Evolutionary conservation across 2,797 vertebrate species (phyloP), one percentile per base, ranked within the genome.

Genomic region (Odontamblyopus rebecca): DNA sequence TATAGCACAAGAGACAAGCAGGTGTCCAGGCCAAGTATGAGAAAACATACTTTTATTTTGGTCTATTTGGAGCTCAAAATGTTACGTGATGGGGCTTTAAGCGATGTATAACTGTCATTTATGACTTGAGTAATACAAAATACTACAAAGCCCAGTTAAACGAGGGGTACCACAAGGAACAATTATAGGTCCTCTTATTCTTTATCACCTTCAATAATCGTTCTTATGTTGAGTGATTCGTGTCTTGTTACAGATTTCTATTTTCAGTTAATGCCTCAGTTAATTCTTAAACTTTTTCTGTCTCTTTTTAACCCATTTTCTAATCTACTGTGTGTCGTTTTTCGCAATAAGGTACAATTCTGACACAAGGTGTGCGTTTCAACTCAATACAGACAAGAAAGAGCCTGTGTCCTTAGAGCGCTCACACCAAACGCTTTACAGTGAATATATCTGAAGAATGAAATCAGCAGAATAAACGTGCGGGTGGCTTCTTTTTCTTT

Each of bases 341-440:
- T 62, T 23, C 12, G 35, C 32, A 41, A 41, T 63, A 38, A 63
- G 61, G 32, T 41, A 41, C 32, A 38, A n/a, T 9, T 65, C 63
- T 65, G 63, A 65, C 63, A 50, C 63, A 65, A 65, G 63, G 63
- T 65, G 41, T 65, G 44, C 26, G 15, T 18, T 65, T 50, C 63
- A 48, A 16, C 26, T 44, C 41, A 50, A 65, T 13, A 50, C 15
- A 65, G 63, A 65, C 63, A 50, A 50, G 63, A 27, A 50, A 65
- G 27, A 23, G 15, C 26, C 3, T 5, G 44, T 29, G 63, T 26
- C 63, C 63, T 66, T 51, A 50, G 26, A 66, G 18, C 18, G 13
- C 38, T 27, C 8, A 64, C 62, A 48, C 38, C 62, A 48, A 64
- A 6, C 15, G 23, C 44, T 51, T 66, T 66, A 29, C 63, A 30